Percentiles rank a stretch among this genome's conserved stretches.
These are phyloP conservation scores for Molothrus aeneus DNA, from an alignment of 2,797 vertebrate species.

Conservation along the genomic window DNA sequence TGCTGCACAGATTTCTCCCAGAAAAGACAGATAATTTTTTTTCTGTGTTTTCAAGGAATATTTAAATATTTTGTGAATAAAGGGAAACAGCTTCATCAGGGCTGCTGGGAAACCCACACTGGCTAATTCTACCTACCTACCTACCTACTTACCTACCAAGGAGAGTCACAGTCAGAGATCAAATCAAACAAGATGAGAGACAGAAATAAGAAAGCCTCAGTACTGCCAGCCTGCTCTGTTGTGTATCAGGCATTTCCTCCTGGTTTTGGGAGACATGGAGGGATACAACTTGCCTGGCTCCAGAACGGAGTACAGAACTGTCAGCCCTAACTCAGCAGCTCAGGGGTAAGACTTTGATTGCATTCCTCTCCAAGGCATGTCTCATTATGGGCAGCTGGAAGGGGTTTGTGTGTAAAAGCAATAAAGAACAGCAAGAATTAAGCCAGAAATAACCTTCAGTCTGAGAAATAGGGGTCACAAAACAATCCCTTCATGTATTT, in stretches of 20 bases:
- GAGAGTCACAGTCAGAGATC: background rate
- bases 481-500: background rate
- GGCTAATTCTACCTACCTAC: background rate
- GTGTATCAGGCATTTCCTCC: background rate
- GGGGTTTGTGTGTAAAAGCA: fast-evolving
- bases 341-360: background rate
- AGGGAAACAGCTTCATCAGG: background rate
- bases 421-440: background rate
- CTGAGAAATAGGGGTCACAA: background rate
- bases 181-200: background rate
- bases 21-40: background rate
- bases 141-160: background rate
- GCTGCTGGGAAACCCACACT: background rate
- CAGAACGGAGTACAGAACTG: background rate
- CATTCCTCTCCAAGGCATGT: background rate
- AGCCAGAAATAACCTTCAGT: background rate
- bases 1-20: background rate
- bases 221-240: background rate
- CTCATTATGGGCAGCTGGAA: background rate
- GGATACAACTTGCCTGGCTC: background rate
- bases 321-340: background rate
- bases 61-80: background rate
- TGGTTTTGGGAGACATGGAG: fast-evolving
- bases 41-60: background rate
- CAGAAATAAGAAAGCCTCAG: background rate